Base-by-base conservation (phyloP, 2,888 invertebrate genomes). In the Lissocephala sabroskyi region DNA sequence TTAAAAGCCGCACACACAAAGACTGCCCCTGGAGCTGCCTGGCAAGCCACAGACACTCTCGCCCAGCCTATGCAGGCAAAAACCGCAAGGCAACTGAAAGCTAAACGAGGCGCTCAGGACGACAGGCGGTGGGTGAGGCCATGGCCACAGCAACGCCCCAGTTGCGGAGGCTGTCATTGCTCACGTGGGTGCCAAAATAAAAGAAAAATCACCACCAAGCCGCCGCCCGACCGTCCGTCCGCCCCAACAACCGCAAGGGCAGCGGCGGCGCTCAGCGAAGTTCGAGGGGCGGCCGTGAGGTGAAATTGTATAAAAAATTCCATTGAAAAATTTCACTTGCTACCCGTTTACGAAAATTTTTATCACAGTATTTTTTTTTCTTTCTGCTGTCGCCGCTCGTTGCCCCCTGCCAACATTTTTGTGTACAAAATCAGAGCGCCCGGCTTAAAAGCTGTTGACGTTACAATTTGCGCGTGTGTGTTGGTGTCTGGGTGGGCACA, bases 301-400 rank as follows among this genome's bases (percentile, higher is more conserved):
- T 16, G 35, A 35, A 35, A 35, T 14, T 13, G 16, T 16, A 35
- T 16, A 35, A 35, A 35, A 59, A 66, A 63, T 63, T 51, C 60
- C 71, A 70, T 74, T 70, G 68, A 68, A 68, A 66, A 35, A 68
- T 63, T 66, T 66, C 35, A 14, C 16, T 57, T 60, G 75, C 47
- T 58, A 67, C 49, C 55, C 56, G 62, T 58, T 74, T 74, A 66
- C 64, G 14, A 10, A 62, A 70, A 74, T 71, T 68, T 74, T 60
- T 67, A 74, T 74, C 75, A 70, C 42, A 30, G 28, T 3, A 23
- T 5, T 23, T 23, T 23, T 23, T 23, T 23, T 23, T 23, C 7
- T 23, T 23, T 23, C 7, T 23, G 7, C 48, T 57, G 39, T 58
- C 44, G 41, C 18, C 42, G 35, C 29, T 23, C 10, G n/a, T 33